These are phyloP conservation scores for Micropterix aruncella DNA, from an alignment of 2,888 invertebrate species.

Conservation along the genomic window DNA sequence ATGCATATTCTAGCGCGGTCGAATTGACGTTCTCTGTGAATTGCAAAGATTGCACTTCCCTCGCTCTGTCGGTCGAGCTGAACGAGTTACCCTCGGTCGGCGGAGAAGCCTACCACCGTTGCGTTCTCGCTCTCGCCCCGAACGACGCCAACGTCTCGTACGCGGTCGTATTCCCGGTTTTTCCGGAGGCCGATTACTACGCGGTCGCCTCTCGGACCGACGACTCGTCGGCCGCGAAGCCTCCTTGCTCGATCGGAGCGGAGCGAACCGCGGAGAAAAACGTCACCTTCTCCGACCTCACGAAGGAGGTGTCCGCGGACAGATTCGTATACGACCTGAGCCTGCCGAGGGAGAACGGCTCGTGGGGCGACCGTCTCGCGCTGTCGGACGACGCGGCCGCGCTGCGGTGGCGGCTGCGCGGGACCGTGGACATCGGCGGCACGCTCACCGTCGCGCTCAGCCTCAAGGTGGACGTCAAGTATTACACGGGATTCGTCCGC, in stretches of 20 bases:
- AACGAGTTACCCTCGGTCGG: background rate
- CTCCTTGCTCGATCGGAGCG: background rate
- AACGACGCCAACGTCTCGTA: background rate
- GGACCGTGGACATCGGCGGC: conserved; percentile 57
- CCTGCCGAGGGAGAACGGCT: background rate
- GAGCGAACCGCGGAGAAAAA: background rate
- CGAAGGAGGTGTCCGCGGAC: background rate
- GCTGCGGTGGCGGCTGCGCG: background rate
- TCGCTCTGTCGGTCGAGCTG: background rate
- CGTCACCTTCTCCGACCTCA: background rate
- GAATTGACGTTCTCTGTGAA: background rate
- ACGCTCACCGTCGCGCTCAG: conserved; percentile 59
- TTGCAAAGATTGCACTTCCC: background rate
- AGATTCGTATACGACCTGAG: background rate
- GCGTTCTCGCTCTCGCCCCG: background rate
- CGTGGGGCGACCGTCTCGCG: background rate
- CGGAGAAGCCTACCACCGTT: background rate
- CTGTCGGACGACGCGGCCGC: background rate
- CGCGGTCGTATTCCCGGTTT: background rate
- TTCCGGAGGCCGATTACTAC: background rate
- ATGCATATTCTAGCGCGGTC: background rate
- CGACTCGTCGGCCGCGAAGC: background rate
- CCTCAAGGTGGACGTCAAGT: conserved; percentile 43
- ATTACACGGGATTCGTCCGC: conserved; percentile 32
- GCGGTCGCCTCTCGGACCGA: background rate